phyloP scores from a whole-genome alignment of 2,113 vertebrate species.

The Prietella phreatophila region DNA sequence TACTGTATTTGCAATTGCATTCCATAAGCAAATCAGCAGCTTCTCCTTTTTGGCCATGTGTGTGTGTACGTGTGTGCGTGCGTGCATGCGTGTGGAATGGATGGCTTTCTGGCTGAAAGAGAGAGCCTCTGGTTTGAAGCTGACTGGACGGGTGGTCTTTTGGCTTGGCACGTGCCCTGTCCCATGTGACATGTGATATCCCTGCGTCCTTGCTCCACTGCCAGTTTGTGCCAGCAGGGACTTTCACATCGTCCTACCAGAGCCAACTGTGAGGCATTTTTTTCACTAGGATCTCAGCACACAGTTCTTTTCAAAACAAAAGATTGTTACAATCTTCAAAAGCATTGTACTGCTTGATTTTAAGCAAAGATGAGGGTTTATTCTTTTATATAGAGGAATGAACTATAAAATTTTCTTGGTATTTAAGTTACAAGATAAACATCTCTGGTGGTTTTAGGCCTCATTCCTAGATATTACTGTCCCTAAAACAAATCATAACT shows the following conservation, averaged over 20 bases:
- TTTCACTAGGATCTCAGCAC: slow-evolving; percentile 30
- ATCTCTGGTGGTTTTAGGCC: not conserved
- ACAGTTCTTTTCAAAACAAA: slow-evolving; percentile 38
- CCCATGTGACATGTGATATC: slow-evolving; percentile 49
- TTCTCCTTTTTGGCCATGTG: not conserved
- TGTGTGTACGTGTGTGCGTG: slow-evolving; percentile 39
- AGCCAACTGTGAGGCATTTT: slow-evolving; percentile 43
- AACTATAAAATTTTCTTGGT: not conserved
- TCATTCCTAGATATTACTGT: not conserved
- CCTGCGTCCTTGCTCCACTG: slow-evolving; percentile 24
- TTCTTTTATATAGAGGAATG: not conserved
- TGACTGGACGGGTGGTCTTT: slow-evolving; percentile 49
- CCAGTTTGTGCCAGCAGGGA: slow-evolving; percentile 47
- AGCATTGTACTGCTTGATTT: slow-evolving; percentile 40
- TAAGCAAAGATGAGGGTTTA: not conserved
- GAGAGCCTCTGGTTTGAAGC: slow-evolving; percentile 40
- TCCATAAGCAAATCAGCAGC: not conserved
- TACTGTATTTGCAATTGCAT: not conserved
- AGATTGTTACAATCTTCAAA: slow-evolving; percentile 16
- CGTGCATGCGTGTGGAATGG: slow-evolving; percentile 12
- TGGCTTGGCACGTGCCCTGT: slow-evolving; percentile 52
- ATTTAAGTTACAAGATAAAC: not conserved
- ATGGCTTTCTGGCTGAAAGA: slow-evolving; percentile 45
- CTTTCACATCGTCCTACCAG: slow-evolving; percentile 38
- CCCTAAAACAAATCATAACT: not conserved